Base-by-base conservation (phyloP, 64 coral and sea anemone genomes). In the Montipora sp. region DNA sequence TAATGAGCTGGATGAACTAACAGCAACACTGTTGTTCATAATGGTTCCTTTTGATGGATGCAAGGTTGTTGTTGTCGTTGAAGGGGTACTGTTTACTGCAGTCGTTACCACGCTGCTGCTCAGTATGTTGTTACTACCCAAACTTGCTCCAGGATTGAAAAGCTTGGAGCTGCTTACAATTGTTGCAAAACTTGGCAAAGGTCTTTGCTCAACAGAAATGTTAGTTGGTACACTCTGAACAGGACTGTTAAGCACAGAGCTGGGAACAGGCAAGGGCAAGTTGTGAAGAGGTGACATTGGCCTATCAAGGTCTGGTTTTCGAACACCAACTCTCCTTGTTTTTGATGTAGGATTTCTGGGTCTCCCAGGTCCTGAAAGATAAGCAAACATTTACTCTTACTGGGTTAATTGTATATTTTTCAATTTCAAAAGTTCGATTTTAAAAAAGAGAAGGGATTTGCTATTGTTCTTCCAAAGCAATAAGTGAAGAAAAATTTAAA, bases 201-300 rank as follows among this genome's bases (percentile, higher is more conserved):
- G 95, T 15, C 95, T 89, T 88, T 98, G 95, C 24, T 98, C 94
- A 59, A 88, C 87, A 7, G 92, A 75, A 82, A 98, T 84, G 73
- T 98, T 98, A 55, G 92, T 94, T 84, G 95, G 95, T 51, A 98
- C 95, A 92, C 94, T 98, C 75, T 98, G 95, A 21, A 98, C 95
- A 69, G 95, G 95, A 75, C 89, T 98, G 59, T 89, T 91, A 77
- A 88, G 76, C 19, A 93, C 89, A 2, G 79, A 87, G 79, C 89
- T 87, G 78, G 89, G 92, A 24, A 92, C 70, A 66, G 95, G 89
- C 22, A 87, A 84, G 15, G 92, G 90, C 19, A 94, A 67, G 8
- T 88, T 81, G 36, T 77, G 81, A 22, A 90, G 87, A 15, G 87
- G 87, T 55, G 93, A 94, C 12, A 80, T 94, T 46, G 80, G 80